Evolutionary conservation across 2,888 invertebrate genomes (phyloP), one percentile per base, ranked within the genome.

Genomic region (Pristionchus exspectatus): DNA sequence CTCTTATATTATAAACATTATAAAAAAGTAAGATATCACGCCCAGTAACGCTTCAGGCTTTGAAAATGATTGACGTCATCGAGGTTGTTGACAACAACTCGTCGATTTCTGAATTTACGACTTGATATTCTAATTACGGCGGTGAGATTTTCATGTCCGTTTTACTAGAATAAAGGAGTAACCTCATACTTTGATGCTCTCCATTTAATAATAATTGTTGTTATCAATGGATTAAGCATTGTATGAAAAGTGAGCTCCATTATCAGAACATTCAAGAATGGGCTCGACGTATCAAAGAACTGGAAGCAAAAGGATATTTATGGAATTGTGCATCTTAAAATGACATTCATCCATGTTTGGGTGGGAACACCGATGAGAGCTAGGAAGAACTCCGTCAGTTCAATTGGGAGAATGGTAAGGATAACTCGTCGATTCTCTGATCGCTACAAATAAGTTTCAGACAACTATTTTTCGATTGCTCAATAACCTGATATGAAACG

Each of bases 341-440:
- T 50, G 44, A 69, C 69, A 24, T 69, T 27, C 69, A 27, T 27
- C 27, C 69, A 69, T 27, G 27, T n/a, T 12, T 27, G 69, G 12
- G 27, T 27, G 27, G 24, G 0, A 1, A 27, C 69, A 14, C 16
- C 33, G 33, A 72, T 72, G 10, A 72, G 33, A 14, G 72, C 33
- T 2, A 72, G 72, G 7, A 72, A 72, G 27, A 21, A 9, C 7
- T 44, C 44, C 0, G 44, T 24, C 10, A 77, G 16, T 44, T 77
- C 77, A n/a, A 77, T 44, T 21, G 77, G 77, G 3, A 77, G 21
- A 44, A 77, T 24, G 0, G 44, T 77, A 21, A 77, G 77, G 44
- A 77, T 77, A 30, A 77, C 44, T 24, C 77, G 77, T 1, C 77
- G 77, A 44, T 77, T 77, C n/a, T 77, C 77, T 12, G 77, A 27